Conservation (phyloP, 1,140 invertebrate genomes). For the Agrypnia vestita region DNA sequence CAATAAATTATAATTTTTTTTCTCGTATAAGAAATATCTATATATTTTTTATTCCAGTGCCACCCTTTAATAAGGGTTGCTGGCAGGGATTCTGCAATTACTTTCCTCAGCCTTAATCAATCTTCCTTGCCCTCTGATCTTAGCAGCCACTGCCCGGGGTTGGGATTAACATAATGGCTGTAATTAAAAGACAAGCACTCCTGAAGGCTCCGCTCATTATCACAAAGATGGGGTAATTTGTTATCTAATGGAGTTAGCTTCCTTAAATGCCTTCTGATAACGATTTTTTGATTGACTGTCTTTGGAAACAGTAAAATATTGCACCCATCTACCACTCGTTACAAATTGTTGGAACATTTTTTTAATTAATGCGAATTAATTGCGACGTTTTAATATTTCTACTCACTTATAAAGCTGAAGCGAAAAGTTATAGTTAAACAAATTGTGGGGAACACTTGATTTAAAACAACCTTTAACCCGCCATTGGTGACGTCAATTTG, state of each 20-base stretch:
- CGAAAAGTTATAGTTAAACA: no score
- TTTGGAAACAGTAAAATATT: neutral
- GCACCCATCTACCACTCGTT: no score
- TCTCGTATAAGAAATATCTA: no score
- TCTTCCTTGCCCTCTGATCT: slow-evolving; percentile 47
- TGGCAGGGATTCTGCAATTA: slow-evolving; percentile 50
- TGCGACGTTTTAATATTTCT: no score
- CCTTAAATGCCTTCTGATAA: neutral
- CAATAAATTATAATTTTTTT: no score
- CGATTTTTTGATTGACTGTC: slow-evolving; percentile 12
- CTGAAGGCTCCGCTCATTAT: slow-evolving; percentile 53
- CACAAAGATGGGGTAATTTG: slow-evolving; percentile 32
- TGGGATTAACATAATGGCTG: slow-evolving; percentile 58
- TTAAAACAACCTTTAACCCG: no score
- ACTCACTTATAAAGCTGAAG: no score
- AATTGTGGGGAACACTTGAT: no score
- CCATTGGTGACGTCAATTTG: no score
- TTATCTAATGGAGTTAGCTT: slow-evolving; percentile 28
- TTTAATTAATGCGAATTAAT: no score
- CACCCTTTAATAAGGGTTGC: neutral
- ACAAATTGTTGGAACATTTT: no score
- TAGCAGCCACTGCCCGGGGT: slow-evolving; percentile 27
- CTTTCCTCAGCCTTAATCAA: slow-evolving; percentile 57
- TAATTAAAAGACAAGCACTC: slow-evolving; percentile 57
- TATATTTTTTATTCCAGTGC: no score